phyloP scores from a whole-genome alignment of 2,113 vertebrate species.

The Rhinoderma darwinii region DNA sequence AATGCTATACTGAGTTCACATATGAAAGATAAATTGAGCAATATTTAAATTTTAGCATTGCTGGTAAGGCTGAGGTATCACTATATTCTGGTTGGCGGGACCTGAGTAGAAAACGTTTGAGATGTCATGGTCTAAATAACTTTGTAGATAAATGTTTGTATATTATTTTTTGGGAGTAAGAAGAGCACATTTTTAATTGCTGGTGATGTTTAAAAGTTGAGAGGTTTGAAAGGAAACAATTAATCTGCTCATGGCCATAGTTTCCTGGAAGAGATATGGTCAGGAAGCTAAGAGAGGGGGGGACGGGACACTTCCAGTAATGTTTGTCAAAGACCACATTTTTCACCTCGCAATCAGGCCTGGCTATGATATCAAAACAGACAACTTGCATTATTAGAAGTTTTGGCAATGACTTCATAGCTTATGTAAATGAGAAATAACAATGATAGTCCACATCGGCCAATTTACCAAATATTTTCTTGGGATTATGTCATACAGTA shows the following conservation, averaged over 20 bases:
- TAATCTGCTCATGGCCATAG: constrained; percentile 35
- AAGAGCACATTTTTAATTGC: background rate
- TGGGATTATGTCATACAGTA: background rate
- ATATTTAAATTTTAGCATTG: too few species aligned
- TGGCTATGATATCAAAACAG: constrained; percentile 14
- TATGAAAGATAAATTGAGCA: too few species aligned
- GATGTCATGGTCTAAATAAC: background rate
- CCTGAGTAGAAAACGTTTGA: too few species aligned
- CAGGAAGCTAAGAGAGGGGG: constrained; percentile 41
- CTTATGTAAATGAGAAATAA: background rate
- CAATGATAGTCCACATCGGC: background rate
- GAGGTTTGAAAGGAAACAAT: constrained; percentile 37
- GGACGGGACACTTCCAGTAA: constrained; percentile 48
- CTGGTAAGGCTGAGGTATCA: too few species aligned
- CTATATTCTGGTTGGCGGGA: too few species aligned
- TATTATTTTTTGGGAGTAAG: background rate
- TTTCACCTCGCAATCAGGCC: constrained; percentile 32
- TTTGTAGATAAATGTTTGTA: background rate
- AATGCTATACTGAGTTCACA: too few species aligned
- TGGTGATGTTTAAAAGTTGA: background rate
- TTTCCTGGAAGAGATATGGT: constrained; percentile 53
- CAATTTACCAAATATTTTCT: background rate
- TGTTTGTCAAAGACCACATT: constrained; percentile 32
- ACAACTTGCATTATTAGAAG: background rate
- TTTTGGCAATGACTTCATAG: background rate